These are phyloP conservation scores for Notarius lentiginosus DNA, from an alignment of 2,113 vertebrate genomes.

Conservation along the genomic window DNA sequence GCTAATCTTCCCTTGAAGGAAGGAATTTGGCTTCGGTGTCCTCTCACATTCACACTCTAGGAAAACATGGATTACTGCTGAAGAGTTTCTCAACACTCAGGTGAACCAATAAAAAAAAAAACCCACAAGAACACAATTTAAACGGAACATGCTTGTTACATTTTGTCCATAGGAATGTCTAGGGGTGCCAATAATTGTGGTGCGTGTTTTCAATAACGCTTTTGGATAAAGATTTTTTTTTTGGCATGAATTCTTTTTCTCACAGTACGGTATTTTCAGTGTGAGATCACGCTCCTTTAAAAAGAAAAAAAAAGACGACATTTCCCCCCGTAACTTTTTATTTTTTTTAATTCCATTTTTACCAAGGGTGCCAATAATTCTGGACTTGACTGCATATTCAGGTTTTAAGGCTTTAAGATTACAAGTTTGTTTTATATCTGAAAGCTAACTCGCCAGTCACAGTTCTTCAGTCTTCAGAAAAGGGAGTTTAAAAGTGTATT, in stretches of 20 bases:
- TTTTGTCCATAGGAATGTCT: neutral
- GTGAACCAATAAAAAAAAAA: neutral
- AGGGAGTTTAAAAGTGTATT: constrained; percentile 23
- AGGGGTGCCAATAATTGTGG: too few species aligned
- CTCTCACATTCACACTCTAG: neutral
- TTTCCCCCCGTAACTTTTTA: neutral
- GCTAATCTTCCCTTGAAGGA: neutral
- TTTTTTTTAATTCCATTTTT: neutral
- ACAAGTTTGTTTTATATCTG: neutral
- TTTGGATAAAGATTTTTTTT: too few species aligned
- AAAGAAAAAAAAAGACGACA: neutral
- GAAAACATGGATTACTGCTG: too few species aligned
- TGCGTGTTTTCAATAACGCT: too few species aligned
- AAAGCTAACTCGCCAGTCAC: constrained; percentile 32
- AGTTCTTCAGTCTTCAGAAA: constrained; percentile 12
- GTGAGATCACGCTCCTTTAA: neutral
- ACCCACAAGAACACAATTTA: neutral
- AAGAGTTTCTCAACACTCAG: neutral
- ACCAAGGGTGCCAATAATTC: constrained; percentile 10
- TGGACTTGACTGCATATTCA: neutral
- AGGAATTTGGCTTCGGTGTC: neutral
- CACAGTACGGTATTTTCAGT: neutral
- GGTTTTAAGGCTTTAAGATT: constrained; percentile 8
- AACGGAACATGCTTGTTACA: neutral
- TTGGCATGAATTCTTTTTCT: neutral